Percentiles rank a stretch among this genome's conserved stretches.
phyloP scores from a whole-genome alignment of 2,113 vertebrate genomes.

The Nannospalax galili region DNA sequence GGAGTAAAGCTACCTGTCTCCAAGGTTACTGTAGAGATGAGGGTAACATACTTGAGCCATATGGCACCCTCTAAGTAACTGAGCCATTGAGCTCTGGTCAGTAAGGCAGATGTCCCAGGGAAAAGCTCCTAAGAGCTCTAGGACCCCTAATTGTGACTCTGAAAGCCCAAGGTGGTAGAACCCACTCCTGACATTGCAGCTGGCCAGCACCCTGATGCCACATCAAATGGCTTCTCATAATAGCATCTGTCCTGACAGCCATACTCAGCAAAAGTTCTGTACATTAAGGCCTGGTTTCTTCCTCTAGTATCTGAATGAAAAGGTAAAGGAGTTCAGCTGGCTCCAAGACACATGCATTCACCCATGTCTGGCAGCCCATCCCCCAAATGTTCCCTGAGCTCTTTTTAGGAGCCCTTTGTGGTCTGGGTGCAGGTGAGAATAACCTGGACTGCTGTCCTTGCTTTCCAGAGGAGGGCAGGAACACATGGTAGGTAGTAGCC shows the following conservation, averaged over 20 bases:
- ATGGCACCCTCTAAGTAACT: rapidly evolving
- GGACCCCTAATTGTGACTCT: rapidly evolving
- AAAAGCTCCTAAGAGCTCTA: not conserved
- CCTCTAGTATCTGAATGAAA: not conserved
- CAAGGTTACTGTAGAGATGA: not conserved
- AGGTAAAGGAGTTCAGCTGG: not conserved
- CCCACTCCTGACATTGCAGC: rapidly evolving
- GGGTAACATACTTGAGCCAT: not conserved
- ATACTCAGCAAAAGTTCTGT: not conserved
- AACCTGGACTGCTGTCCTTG: not conserved
- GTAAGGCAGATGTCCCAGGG: not conserved
- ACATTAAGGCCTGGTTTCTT: not conserved
- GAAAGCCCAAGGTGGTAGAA: rapidly evolving
- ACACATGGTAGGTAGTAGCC: rapidly evolving
- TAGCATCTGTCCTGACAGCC: not conserved
- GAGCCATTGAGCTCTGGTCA: not conserved
- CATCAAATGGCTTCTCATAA: rapidly evolving
- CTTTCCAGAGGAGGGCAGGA: not conserved
- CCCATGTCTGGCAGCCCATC: no score
- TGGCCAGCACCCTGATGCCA: rapidly evolving
- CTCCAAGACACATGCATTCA: not conserved
- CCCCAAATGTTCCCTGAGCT: not conserved
- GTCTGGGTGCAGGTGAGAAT: not conserved
- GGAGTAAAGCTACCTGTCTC: not conserved
- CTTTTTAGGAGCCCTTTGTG: not conserved